Conservation (phyloP, 2,888 invertebrate genomes). For the Drosophila melanosoma region DNA sequence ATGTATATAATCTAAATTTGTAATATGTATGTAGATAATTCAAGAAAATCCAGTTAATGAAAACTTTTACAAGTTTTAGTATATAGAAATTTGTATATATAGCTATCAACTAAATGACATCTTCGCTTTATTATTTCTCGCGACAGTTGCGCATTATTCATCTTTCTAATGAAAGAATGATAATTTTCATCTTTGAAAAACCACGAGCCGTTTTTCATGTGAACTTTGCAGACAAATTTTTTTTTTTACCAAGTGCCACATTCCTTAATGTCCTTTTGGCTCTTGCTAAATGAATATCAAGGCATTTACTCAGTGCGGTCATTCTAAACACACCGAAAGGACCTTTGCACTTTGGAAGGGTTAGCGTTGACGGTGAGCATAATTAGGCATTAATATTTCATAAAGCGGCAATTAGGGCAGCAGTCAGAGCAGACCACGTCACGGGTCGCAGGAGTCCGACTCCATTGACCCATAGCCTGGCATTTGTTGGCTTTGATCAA, state of each 20-base stretch:
- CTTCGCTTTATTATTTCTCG: too few relatives aligned
- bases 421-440: constrained; percentile 37
- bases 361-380: constrained; percentile 52
- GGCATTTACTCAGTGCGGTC: constrained; percentile 40
- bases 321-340: constrained; percentile 8
- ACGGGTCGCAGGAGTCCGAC: constrained; percentile 19
- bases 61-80: neutral
- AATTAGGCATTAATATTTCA: constrained; percentile 79
- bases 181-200: neutral
- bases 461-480: constrained; percentile 17
- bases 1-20: too few relatives aligned
- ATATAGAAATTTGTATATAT: neutral
- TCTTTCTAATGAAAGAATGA: too few relatives aligned
- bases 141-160: neutral
- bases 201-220: neutral
- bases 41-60: neutral
- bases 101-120: neutral
- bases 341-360: constrained; percentile 25
- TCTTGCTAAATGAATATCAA: constrained; percentile 19
- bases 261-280: neutral
- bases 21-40: neutral
- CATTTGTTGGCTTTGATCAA: constrained; percentile 43
- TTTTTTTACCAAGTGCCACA: neutral
- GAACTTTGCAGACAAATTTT: neutral
- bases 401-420: constrained; percentile 64